Percentiles rank a stretch among this genome's conserved stretches.
Conservation (phyloP, 1,140 invertebrate species). For the Daktulosphaira vitifoliae region DNA sequence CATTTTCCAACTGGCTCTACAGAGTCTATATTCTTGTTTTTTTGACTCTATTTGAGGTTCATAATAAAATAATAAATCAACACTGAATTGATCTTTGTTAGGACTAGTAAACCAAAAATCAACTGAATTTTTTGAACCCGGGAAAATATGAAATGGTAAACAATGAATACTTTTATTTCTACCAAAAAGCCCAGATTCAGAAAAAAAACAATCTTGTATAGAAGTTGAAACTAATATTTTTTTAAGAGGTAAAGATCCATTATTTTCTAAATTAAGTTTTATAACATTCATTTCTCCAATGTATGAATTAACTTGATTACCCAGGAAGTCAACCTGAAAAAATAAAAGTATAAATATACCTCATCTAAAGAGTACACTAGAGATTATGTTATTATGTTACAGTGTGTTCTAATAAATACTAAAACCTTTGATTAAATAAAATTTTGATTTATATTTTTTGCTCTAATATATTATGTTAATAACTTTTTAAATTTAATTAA, state of each 20-base stretch:
- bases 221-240: slow-evolving; percentile 29
- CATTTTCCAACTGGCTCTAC: slow-evolving; percentile 18
- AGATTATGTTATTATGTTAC: too few relatives aligned
- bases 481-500: too few relatives aligned
- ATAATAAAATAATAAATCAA: slow-evolving; percentile 30
- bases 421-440: too few relatives aligned
- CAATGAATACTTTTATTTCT: slow-evolving; percentile 18
- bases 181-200: slow-evolving; percentile 3
- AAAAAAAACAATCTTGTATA: slow-evolving; percentile 20
- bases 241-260: slow-evolving; percentile 1
- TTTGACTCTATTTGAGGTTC: slow-evolving; percentile 22
- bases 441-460: too few relatives aligned
- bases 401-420: too few relatives aligned
- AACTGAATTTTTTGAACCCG: slow-evolving; percentile 18
- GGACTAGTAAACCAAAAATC: slow-evolving; percentile 28
- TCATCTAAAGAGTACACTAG: too few relatives aligned
- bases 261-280: slow-evolving; percentile 21
- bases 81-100: slow-evolving; percentile 1
- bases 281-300: slow-evolving; percentile 29
- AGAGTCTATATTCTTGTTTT: slow-evolving; percentile 20
- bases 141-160: slow-evolving; percentile 1
- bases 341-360: background rate
- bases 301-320: slow-evolving; percentile 20
- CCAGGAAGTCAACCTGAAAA: slow-evolving; percentile 18
- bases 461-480: too few relatives aligned